Base-by-base conservation (phyloP, 2,888 invertebrate genomes). In the Nomada ruficornis region DNA sequence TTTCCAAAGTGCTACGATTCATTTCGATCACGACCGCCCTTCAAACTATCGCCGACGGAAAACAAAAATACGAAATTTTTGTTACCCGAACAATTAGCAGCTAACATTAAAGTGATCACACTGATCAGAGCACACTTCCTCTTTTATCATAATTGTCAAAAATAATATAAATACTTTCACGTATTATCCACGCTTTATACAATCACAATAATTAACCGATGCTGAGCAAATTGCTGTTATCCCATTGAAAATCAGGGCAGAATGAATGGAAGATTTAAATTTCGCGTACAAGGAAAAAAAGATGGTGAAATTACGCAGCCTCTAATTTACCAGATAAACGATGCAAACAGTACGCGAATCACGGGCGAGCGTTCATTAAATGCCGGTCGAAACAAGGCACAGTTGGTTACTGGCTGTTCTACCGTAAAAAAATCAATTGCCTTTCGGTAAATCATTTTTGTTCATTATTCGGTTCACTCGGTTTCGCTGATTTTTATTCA, bases 401-500 rank as follows among this genome's bases (percentile, higher is more conserved):
- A 36, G 57, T 36, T 55, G 55, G 52, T 52, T 57, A 68, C 20
- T 3, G 57, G 3, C 15, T 29, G 64, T 52, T 65, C 65, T 26
- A 62, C 52, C 65, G 26, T 64, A 26, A 72, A 69, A 82, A 83
- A 83, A 83, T 77, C 81, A 81, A 73, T 65, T 55, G 69, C 36
- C 29, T 29, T 9, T 18, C 44, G 57, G 23, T 65, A 73, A 80
- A 77, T 72, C 82, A 81, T 81, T 83, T 75, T 65, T 60, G 76
- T 81, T 83, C 77, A 73, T 83, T 77, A 81, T 65, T 65, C 73
- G 81, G 64, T 69, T 52, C 81, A 54, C 54, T 75, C 68, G 71
- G 62, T 71, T 65, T 64, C 77, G 55, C 81, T 83, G 81, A 83
- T 77, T 81, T 81, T 77, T 77, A 77, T 81, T 77, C 77, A 70